Percentiles rank a stretch among this genome's conserved stretches.
phyloP scores from a whole-genome alignment of 2,888 invertebrate genomes.

The Pemphredon lugubris region DNA sequence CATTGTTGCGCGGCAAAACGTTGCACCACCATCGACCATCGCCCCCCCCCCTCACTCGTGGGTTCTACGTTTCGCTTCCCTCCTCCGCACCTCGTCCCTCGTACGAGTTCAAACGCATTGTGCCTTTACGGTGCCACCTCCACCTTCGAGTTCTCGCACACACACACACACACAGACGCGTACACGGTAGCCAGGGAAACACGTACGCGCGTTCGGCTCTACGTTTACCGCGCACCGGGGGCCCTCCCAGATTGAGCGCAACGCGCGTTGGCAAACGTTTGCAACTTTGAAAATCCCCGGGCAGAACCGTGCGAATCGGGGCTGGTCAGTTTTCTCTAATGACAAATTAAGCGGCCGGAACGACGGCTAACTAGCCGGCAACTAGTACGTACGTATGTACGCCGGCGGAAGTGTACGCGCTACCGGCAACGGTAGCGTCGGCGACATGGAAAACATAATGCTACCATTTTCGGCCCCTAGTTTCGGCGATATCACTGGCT shows the following conservation, averaged over 20 bases:
- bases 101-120: constrained; percentile 64
- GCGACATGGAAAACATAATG: constrained; percentile 3
- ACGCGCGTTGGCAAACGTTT: constrained; percentile 22
- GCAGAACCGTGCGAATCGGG: constrained; percentile 14
- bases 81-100: constrained; percentile 47
- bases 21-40: constrained; percentile 62
- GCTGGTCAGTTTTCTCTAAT: constrained; percentile 23
- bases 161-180: neutral
- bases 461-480: neutral
- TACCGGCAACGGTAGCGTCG: neutral
- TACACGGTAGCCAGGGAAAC: neutral
- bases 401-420: neutral
- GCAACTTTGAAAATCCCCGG: constrained; percentile 40
- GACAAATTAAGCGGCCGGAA: constrained; percentile 46
- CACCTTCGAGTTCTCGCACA: neutral
- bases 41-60: constrained; percentile 38
- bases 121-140: constrained; percentile 51
- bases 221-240: neutral
- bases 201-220: neutral
- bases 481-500: neutral
- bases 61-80: constrained; percentile 54
- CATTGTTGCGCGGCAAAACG: constrained; percentile 72
- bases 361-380: constrained; percentile 27
- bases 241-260: constrained; percentile 6
- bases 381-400: constrained; percentile 1